These are phyloP conservation scores for Mythimna ferrago DNA, from an alignment of 2,888 invertebrate genomes.

Conservation along the genomic window DNA sequence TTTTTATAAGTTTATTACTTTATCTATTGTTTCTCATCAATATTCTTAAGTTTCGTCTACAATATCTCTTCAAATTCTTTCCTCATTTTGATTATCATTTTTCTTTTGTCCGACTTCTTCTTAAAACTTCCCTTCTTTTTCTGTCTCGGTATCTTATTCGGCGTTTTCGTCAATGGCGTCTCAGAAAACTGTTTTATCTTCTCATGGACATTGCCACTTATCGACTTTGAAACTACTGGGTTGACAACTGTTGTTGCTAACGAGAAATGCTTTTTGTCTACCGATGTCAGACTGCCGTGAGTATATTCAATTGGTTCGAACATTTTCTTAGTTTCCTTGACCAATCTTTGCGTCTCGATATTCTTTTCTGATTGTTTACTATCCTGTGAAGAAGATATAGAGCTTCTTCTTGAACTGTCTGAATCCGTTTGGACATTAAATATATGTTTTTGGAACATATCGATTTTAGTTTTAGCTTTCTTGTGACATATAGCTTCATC, in stretches of 20 bases:
- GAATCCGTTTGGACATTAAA: constrained; percentile 83
- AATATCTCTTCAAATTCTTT: constrained; percentile 85
- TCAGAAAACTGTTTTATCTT: constrained; percentile 86
- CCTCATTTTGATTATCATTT: constrained; percentile 81
- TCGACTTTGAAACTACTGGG: constrained; percentile 74
- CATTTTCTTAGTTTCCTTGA: constrained; percentile 81
- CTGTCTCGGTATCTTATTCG: constrained; percentile 77
- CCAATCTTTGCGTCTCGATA: constrained; percentile 68
- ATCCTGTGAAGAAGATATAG: constrained; percentile 79
- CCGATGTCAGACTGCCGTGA: constrained; percentile 72
- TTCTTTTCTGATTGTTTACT: constrained; percentile 70
- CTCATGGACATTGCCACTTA: constrained; percentile 85
- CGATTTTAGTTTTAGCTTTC: constrained; percentile 87
- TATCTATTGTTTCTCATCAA: neutral
- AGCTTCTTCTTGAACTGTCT: constrained; percentile 82
- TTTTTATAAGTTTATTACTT: neutral
- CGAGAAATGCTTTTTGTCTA: constrained; percentile 74
- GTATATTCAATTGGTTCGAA: constrained; percentile 79
- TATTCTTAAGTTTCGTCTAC: constrained; percentile 62
- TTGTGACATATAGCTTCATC: constrained; percentile 84
- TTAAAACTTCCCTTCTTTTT: constrained; percentile 81
- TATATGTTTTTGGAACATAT: constrained; percentile 88
- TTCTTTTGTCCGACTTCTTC: constrained; percentile 79
- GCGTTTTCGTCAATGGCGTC: constrained; percentile 68
- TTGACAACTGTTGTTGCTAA: constrained; percentile 68